phyloP scores from a whole-genome alignment of 2,888 invertebrate species.

The Eilema depressum region DNA sequence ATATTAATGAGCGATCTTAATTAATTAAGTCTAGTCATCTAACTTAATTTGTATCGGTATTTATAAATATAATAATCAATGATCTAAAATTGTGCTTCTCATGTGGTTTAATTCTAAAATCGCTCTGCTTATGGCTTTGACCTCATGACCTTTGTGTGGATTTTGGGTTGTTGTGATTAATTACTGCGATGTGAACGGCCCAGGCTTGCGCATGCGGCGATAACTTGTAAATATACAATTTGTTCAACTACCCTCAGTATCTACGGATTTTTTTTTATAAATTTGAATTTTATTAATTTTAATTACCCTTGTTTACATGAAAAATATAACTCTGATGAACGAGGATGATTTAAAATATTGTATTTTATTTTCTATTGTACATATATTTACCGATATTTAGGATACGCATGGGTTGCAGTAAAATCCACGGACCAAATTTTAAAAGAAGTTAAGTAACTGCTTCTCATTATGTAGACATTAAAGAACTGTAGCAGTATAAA shows the following conservation, averaged over 20 bases:
- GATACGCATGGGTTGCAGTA: no score
- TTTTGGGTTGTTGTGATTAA: conserved; percentile 64
- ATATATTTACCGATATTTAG: no score
- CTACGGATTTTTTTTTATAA: background rate
- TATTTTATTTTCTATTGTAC: no score
- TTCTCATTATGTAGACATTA: no score
- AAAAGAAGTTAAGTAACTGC: no score
- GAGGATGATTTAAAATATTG: no score
- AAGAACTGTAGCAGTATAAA: no score
- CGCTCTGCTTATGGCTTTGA: conserved; percentile 32
- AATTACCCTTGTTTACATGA: background rate
- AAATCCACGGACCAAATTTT: no score
- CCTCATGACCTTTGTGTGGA: conserved; percentile 48
- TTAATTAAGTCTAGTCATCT: background rate
- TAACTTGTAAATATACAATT: conserved; percentile 12
- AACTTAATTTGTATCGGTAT: background rate
- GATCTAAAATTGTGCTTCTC: background rate
- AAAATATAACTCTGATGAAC: no score
- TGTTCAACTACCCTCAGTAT: conserved; percentile 15
- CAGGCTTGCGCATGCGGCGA: conserved; percentile 30
- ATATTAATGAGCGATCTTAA: background rate
- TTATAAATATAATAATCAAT: background rate
- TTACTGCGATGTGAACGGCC: conserved; percentile 51
- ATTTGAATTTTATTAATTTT: background rate
- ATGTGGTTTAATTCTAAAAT: conserved; percentile 4